Percentiles rank a stretch among this genome's conserved stretches.
Evolutionary conservation across 2,797 vertebrate species (phyloP).

Genomic region (Myotis daubentonii): DNA sequence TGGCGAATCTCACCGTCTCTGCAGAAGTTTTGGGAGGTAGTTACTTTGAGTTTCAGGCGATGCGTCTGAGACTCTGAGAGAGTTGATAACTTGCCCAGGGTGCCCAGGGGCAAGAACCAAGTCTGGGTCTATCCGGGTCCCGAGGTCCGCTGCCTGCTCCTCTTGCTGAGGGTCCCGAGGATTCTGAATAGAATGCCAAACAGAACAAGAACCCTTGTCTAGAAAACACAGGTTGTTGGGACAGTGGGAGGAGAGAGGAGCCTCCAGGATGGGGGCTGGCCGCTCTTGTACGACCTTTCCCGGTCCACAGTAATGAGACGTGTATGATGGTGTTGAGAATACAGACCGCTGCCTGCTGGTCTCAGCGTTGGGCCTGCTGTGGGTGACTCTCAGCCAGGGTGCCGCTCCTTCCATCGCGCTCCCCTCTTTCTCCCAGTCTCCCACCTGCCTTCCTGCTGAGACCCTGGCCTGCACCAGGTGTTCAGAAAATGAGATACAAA

Average conservation of each 20-base stretch:
- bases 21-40: not conserved
- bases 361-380: not conserved
- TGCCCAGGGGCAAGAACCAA: not conserved
- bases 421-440: not conserved
- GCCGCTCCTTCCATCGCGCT: too few relatives aligned
- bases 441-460: not conserved
- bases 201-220: not conserved
- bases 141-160: fast-evolving
- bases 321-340: not conserved
- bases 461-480: not conserved
- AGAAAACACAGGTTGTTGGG: not conserved
- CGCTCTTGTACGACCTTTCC: not conserved
- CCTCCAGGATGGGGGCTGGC: not conserved
- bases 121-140: not conserved
- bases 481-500: not conserved
- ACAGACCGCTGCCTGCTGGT: not conserved
- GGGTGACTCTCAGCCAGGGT: not conserved
- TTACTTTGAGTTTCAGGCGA: not conserved
- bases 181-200: not conserved
- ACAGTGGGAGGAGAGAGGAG: not conserved
- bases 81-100: not conserved
- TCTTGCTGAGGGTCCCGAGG: not conserved
- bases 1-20: not conserved
- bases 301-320: not conserved
- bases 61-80: not conserved